Evolutionary conservation across 2,888 invertebrate species (phyloP), one percentile per base, ranked within the genome.

Genomic region (Euplexia lucipara): DNA sequence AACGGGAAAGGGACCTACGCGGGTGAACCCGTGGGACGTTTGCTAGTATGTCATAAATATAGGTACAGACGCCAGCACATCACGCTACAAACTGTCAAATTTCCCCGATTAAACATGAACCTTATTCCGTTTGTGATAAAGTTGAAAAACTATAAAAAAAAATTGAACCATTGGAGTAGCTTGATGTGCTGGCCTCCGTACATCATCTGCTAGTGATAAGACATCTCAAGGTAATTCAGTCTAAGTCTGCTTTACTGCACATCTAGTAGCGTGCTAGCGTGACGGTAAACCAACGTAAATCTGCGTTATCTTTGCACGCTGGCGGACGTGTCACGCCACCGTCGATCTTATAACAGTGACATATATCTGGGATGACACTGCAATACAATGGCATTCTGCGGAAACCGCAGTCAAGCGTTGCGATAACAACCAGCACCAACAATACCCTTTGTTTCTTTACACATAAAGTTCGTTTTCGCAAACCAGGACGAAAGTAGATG

Each of bases 351-450:
- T 88, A 89, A 89, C 89, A 90, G 88, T 91, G 91, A 90, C 90
- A 91, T 85, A 90, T 86, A 90, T 86, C 85, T 87, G 75, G 81
- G 83, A 88, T 87, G 88, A 85, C 84, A 86, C 75, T 84, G 91
- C 87, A 90, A 90, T 78, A 90, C 90, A 91, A 90, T 90, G 87
- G 87, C 86, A 89, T 86, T 84, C 88, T 83, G 83, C 84, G 87
- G 86, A 88, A 90, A 90, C 89, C 88, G 85, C 90, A 87, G 76
- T 75, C 54, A 74, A 84, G 81, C 83, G 80, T 81, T 78, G 75
- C 84, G 74, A 57, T 79, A 68, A 61, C 53, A 49, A 44, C 39
- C 39, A n/a, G 26, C 52, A 47, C 58, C 57, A 53, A 85, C 53
- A 70, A 64, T 51, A n/a, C 14, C 64, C 74, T 75, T 67, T 79